phyloP scores from a whole-genome alignment of 2,888 invertebrate genomes.

The Synanthedon andrenaeformis region DNA sequence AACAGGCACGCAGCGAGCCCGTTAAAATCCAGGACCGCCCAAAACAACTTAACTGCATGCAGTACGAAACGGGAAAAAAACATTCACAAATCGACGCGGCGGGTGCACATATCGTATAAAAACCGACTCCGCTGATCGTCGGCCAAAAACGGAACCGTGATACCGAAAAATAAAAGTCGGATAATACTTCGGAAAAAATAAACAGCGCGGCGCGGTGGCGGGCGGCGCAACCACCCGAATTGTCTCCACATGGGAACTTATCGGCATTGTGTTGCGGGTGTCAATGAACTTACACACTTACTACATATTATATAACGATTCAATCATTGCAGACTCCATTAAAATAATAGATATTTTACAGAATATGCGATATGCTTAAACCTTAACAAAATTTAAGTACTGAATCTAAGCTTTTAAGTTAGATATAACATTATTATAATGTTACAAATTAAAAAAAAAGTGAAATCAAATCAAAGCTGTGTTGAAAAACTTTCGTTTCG shows the following conservation, averaged over 20 bases:
- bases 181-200: conserved; percentile 62
- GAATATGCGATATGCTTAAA: too few species aligned
- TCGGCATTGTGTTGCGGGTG: conserved; percentile 10
- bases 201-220: conserved; percentile 33
- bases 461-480: too few species aligned
- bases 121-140: conserved; percentile 58
- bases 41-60: conserved; percentile 61
- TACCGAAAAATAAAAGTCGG: conserved; percentile 67
- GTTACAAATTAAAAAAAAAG: too few species aligned
- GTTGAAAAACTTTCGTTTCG: too few species aligned
- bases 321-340: too few species aligned
- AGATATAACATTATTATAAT: too few species aligned
- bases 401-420: too few species aligned
- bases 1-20: conserved; percentile 51
- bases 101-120: conserved; percentile 59
- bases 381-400: too few species aligned
- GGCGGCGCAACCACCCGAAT: conserved; percentile 22
- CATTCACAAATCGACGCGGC: conserved; percentile 58
- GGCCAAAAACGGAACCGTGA: conserved; percentile 67
- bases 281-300: too few species aligned
- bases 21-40: conserved; percentile 58
- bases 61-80: conserved; percentile 52
- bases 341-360: too few species aligned
- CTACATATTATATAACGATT: too few species aligned
- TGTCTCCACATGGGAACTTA: conserved; percentile 30